Base-by-base conservation (phyloP, 2,113 vertebrate species). In the Beaufortia kweichowensis region DNA sequence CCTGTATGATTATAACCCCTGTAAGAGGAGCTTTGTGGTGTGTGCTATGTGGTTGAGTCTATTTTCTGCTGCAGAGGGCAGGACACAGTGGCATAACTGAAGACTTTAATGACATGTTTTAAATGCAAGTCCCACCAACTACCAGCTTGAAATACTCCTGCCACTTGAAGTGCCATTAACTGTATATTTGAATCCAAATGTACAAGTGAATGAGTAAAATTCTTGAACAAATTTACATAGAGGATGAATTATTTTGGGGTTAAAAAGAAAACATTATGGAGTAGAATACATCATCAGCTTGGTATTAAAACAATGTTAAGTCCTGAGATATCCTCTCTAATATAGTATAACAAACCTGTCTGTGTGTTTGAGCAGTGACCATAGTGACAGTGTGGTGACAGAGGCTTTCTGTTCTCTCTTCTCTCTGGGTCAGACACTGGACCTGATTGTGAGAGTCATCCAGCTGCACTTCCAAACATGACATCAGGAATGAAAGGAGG, bases 71-170 rank as follows among this genome's bases (percentile, higher is more conserved):
- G 64, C 67, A 46, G 65, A 71, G 68, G 79, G 79, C 82, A 91
- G 90, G 84, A 79, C 85, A 87, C 86, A 75, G 63, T 88, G 89
- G 82, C 87, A 91, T 83, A 84, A 86, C 88, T 89, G 86, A 84
- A 82, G 83, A 85, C 84, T 76, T n/a, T 92, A 91, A 92, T 92
- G 83, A 91, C 89, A 87, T 74, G 89, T 90, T 92, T 81, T 84
- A 83, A 85, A 75, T 77, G 67, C 61, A 31, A 84, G 85, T 82
- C 79, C 82, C 83, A 73, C 79, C 80, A 83, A 87, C 90, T 86
- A 73, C 84, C 76, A 75, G 81, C 86, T 78, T 82, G 72, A 87
- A 86, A 85, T 85, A 63, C 61, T 39, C 55, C 59, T 61, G 50
- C 41, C 19, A 21, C 12, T 4, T 24, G 56, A 69, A 53, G 19